Percentiles rank a stretch among this genome's conserved stretches.
phyloP scores from a whole-genome alignment of 2,888 invertebrate species.

The Drosophila testacea region DNA sequence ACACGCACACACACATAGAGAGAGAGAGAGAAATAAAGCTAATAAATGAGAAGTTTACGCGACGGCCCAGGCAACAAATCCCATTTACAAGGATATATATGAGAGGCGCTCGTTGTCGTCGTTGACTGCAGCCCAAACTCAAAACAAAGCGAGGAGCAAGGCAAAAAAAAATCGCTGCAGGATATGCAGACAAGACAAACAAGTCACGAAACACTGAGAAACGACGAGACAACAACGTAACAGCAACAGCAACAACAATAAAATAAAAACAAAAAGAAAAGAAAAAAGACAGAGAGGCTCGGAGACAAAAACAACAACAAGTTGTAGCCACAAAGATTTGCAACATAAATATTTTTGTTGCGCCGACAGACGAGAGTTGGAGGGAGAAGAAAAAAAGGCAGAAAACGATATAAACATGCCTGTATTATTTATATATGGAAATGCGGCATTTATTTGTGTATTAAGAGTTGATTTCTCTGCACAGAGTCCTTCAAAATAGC shows the following conservation, averaged over 20 bases:
- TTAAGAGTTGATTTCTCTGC: conserved; percentile 73
- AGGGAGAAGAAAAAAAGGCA: neutral
- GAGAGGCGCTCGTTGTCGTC: conserved; percentile 25
- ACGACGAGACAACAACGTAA: conserved; percentile 21
- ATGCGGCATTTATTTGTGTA: conserved; percentile 75
- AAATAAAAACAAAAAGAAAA: conserved; percentile 44
- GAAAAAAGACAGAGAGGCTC: conserved; percentile 10
- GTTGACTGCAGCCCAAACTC: conserved; percentile 45
- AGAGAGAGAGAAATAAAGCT: conserved; percentile 58
- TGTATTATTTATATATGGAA: conserved; percentile 41
- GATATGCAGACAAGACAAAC: conserved; percentile 81
- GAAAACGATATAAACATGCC: conserved; percentile 45
- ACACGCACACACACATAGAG: conserved; percentile 26
- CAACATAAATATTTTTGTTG: conserved; percentile 75
- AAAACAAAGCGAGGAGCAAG: conserved; percentile 36
- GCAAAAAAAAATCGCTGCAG: conserved; percentile 68
- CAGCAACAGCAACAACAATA: conserved; percentile 10
- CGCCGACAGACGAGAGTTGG: conserved; percentile 41
- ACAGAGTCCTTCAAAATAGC: conserved; percentile 27
- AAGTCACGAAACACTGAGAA: conserved; percentile 68
- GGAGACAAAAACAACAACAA: conserved; percentile 31
- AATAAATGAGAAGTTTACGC: conserved; percentile 79
- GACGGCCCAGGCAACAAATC: conserved; percentile 68
- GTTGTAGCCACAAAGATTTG: conserved; percentile 73
- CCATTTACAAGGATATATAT: conserved; percentile 67